phyloP scores from a whole-genome alignment of 1,140 invertebrate genomes.

The Choristoneura fumiferana region DNA sequence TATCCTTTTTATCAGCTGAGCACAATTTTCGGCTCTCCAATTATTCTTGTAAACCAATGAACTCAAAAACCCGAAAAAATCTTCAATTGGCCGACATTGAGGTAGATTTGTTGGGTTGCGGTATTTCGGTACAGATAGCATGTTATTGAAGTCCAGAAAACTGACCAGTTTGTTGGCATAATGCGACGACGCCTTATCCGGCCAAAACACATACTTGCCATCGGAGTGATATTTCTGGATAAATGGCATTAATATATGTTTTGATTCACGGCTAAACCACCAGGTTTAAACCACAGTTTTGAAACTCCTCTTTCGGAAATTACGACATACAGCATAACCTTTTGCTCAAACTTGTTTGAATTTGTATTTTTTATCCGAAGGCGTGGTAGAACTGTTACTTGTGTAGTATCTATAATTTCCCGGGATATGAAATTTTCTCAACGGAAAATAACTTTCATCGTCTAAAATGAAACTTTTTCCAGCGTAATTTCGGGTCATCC shows the following conservation, averaged over 20 bases:
- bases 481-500: not conserved
- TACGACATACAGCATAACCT: not conserved
- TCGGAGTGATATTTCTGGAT: not conserved
- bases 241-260: not conserved
- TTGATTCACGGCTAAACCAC: too few species aligned
- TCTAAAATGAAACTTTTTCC: not conserved
- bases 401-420: not conserved
- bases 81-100: not conserved
- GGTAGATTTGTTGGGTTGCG: not conserved
- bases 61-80: not conserved
- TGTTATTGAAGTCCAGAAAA: not conserved
- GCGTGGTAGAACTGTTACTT: not conserved
- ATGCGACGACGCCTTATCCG: not conserved
- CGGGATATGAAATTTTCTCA: not conserved
- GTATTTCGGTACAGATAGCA: not conserved
- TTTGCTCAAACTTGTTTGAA: not conserved
- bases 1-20: not conserved
- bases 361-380: not conserved
- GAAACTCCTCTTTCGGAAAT: not conserved
- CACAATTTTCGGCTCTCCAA: constrained; percentile 1
- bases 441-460: not conserved
- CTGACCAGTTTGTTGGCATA: not conserved
- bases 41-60: not conserved
- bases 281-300: constrained; percentile 3
- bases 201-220: not conserved